These are phyloP conservation scores for Ischnus inquisitorius DNA, from an alignment of 2,888 invertebrate genomes.

Conservation along the genomic window DNA sequence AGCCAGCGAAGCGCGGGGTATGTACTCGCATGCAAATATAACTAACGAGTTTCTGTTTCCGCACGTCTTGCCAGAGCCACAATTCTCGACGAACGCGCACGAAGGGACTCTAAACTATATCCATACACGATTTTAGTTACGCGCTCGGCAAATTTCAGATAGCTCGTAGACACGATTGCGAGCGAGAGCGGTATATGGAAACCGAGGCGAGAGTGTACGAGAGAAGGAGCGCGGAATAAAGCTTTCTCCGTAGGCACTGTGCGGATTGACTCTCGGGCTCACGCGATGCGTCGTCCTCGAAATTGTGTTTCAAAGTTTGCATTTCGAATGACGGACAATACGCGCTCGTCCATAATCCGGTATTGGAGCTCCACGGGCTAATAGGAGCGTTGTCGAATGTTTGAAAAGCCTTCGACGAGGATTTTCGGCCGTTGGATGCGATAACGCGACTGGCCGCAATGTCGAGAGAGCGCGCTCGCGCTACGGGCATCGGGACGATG, in stretches of 20 bases:
- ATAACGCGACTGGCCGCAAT: neutral
- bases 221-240: neutral
- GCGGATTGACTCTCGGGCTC: slow-evolving; percentile 25
- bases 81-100: slow-evolving; percentile 61
- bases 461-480: neutral
- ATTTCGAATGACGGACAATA: slow-evolving; percentile 54
- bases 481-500: slow-evolving; percentile 1
- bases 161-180: slow-evolving; percentile 62
- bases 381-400: neutral
- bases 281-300: slow-evolving; percentile 55
- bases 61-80: slow-evolving; percentile 65
- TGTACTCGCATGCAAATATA: slow-evolving; percentile 68
- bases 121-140: slow-evolving; percentile 64
- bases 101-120: slow-evolving; percentile 65
- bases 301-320: slow-evolving; percentile 59
- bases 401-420: neutral
- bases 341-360: neutral
- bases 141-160: slow-evolving; percentile 59
- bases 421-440: neutral
- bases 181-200: slow-evolving; percentile 1
- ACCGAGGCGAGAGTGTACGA: neutral
- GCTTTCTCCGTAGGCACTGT: neutral
- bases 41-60: slow-evolving; percentile 68
- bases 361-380: neutral
- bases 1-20: slow-evolving; percentile 26